Conservation (phyloP, 2,888 invertebrate species). For the Leptinotarsa tumamoca region DNA sequence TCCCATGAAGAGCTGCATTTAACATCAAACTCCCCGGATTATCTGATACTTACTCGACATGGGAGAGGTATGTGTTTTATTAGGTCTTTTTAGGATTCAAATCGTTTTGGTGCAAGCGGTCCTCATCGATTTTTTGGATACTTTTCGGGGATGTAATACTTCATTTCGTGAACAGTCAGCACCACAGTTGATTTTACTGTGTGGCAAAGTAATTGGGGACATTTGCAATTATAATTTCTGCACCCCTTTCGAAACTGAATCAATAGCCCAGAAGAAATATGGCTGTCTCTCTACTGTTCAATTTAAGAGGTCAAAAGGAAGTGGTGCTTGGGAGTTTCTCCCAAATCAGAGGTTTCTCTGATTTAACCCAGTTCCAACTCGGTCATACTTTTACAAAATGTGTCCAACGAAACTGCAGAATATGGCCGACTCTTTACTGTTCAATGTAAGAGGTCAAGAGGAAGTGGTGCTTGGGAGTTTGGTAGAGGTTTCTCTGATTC, state of each 20-base stretch:
- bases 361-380: no score
- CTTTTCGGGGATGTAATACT: not conserved
- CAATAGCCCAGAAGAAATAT: not conserved
- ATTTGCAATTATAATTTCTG: not conserved
- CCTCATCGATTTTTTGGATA: not conserved
- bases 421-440: not conserved
- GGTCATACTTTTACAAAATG: no score
- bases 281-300: conserved; percentile 8
- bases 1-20: conserved; percentile 62
- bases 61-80: conserved; percentile 65
- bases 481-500: no score
- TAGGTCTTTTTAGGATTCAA: not conserved
- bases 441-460: not conserved
- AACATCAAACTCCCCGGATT: conserved; percentile 58
- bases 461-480: not conserved
- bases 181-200: not conserved
- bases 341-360: no score
- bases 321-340: not conserved
- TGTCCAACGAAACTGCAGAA: no score
- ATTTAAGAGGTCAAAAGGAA: not conserved
- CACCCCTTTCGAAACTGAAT: not conserved
- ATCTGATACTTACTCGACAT: conserved; percentile 54
- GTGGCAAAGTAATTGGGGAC: not conserved
- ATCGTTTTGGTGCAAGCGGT: not conserved
- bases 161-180: not conserved